Base-by-base conservation (phyloP, 2,113 vertebrate genomes). In the Neolamprologus hecqui region DNA sequence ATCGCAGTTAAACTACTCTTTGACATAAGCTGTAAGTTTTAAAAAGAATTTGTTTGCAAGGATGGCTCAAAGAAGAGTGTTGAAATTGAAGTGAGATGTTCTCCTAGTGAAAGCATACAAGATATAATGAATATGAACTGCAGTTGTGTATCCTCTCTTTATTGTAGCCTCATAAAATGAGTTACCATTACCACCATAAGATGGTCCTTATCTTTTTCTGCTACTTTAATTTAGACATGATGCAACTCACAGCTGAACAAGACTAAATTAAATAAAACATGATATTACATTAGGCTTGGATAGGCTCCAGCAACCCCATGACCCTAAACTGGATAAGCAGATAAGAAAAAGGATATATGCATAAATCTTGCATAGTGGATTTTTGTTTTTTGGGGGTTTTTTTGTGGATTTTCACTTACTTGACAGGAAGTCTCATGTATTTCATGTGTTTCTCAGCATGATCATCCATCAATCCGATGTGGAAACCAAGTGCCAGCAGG, bases 401-500 rank as follows among this genome's bases (percentile, higher is more conserved):
- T 58, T 9, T 2, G 23, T 28, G 23, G 14, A 47, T 47, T 73
- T 73, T 49, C 1, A 53, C 45, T 84, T 92, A 99, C 98, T 97
- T 99, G 84, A 96, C 96, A 13, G 97, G 96, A 42, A 98, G 96
- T 93, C 96, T 97, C 91, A 96, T 94, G 90, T 96, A 97, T 86
- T 97, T 98, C 87, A 98, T 96, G 82, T 94, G 97, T 86, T 97
- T 97, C 92, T 97, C 97, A 42, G 97, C 96, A 12, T 94, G 95
- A 73, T 97, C 98, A 86, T 98, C 97, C 81, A 96, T 95, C 87
- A 98, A 95, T 40, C 96, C 96, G 81, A 99, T 97, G 54, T 98
- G 96, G 86, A 98, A 98, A 19, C 98, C 98, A 75, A 99, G 93
- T 1, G 98, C 98, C 91, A 98, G 82, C 12, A 99, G 94, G 4